These are phyloP conservation scores for Sapajus apella DNA, from an alignment of 2,113 vertebrate genomes.

Conservation along the genomic window DNA sequence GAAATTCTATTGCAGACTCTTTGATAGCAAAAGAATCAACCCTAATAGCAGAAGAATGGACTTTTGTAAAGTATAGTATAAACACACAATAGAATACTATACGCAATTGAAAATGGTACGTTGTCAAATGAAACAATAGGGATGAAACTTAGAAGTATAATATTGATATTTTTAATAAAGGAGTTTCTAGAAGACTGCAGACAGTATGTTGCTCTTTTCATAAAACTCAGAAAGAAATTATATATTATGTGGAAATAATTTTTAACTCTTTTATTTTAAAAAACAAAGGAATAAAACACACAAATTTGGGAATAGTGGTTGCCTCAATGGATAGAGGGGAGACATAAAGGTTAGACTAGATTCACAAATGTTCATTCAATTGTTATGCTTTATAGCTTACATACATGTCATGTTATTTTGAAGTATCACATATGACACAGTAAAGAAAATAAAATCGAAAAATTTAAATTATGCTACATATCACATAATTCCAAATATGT, in stretches of 20 bases:
- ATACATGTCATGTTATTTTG: not conserved
- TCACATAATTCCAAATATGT: not conserved
- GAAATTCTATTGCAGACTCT: not conserved
- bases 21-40: not conserved
- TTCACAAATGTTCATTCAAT: not conserved
- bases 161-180: not conserved
- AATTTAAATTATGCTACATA: not conserved
- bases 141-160: not conserved
- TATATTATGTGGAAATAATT: not conserved
- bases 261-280: not conserved
- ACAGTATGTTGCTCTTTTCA: not conserved
- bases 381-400: not conserved
- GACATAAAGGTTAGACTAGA: not conserved
- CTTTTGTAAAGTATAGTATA: not conserved
- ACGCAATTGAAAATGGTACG: not conserved
- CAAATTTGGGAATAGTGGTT: not conserved
- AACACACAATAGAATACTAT: not conserved
- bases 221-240: slow-evolving; percentile 8
- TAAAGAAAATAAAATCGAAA: not conserved
- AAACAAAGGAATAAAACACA: not conserved
- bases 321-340: not conserved
- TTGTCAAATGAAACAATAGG: not conserved
- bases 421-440: not conserved
- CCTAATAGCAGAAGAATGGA: not conserved
- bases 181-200: not conserved